Base-by-base conservation (phyloP, 2,888 invertebrate species). In the Phyllotreta striolata region DNA sequence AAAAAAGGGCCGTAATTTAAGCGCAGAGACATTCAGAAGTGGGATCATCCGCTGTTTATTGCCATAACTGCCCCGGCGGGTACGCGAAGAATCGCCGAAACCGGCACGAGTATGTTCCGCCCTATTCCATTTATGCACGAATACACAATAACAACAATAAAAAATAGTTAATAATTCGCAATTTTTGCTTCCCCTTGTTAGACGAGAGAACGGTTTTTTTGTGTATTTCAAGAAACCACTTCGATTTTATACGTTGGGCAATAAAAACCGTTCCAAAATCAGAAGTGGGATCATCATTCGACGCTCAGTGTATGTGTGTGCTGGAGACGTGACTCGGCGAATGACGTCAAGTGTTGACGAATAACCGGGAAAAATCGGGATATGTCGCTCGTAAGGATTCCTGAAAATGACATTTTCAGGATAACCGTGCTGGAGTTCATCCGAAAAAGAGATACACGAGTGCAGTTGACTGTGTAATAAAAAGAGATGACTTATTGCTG, bases 1-100 rank as follows among this genome's bases (percentile, higher is more conserved):
- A 67, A 70, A 69, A 69, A 64, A 63, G 70, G 63, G 63, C 63
- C 65, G 70, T 72, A 72, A 69, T 72, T 73, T 65, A 72, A 62
- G 56, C 59, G 49, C 54, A 46, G 58, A 38, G 55, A 65, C 60
- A 57, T 63, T 68, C 55, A 52, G 55, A 63, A 58, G 55, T 46
- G 57, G 63, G 54, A 51, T 63, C 55, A 43, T 52, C 38, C 43
- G 44, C 52, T 52, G 38, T 52, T 10, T 52, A 52, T 52, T 13
- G 52, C 52, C 39, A 52, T 52, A 39, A 52, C 13, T 52, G 52
- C 35, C 10, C 35, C 14, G 14, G 6, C 9, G 47, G 14, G 47
- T 47, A 47, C 24, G 14, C 47, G 47, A 47, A 14, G 14, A 47
- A 47, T 47, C 47, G 47, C 24, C 24, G 47, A 34, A 47, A 47